Conservation (phyloP, 2,888 invertebrate genomes). For the Boloria selene region DNA sequence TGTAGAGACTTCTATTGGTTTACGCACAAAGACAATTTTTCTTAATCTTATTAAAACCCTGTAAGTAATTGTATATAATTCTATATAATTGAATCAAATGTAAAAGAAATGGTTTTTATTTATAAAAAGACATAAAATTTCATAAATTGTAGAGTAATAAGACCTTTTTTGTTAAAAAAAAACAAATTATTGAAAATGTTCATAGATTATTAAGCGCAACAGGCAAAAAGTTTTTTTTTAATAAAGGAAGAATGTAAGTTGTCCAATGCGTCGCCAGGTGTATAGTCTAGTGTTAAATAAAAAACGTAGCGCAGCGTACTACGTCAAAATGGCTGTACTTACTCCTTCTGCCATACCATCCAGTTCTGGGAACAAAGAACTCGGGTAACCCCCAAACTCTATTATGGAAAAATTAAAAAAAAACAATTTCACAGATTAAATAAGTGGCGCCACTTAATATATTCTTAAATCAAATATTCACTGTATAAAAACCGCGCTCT, state of each 20-base stretch:
- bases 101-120: background rate
- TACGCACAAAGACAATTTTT: too few species aligned
- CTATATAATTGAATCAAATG: background rate
- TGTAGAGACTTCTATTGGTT: too few species aligned
- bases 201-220: slow-evolving; percentile 12
- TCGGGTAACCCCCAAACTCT: slow-evolving; percentile 4
- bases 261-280: background rate
- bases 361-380: slow-evolving; percentile 62
- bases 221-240: slow-evolving; percentile 6
- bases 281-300: slow-evolving; percentile 4
- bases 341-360: slow-evolving; percentile 52
- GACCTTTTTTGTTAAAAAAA: too few species aligned
- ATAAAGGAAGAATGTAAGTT: background rate
- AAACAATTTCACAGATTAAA: slow-evolving; percentile 10
- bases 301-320: slow-evolving; percentile 25
- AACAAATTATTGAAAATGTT: slow-evolving; percentile 11
- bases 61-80: background rate
- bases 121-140: background rate
- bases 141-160: slow-evolving; percentile 1
- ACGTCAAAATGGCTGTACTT: slow-evolving; percentile 52
- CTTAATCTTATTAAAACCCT: too few species aligned
- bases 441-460: slow-evolving; percentile 3
- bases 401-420: slow-evolving; percentile 1
- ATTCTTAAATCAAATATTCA: slow-evolving; percentile 6
- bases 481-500: background rate